Evolutionary conservation across 2,797 vertebrate species (phyloP).

Genomic region (Vespertilio murinus): DNA sequence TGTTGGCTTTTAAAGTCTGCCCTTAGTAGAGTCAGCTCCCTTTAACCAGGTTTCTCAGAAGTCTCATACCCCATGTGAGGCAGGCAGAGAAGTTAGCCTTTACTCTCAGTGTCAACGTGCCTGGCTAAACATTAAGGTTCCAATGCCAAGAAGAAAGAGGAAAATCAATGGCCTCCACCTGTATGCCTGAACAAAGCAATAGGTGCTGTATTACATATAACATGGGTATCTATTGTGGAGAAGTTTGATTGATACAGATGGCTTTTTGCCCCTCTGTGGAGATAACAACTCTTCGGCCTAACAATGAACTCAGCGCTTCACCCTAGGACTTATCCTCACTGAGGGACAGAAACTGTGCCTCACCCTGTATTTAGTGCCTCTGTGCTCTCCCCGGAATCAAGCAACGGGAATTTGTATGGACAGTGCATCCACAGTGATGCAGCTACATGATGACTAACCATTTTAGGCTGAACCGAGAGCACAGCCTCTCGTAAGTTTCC

Average conservation of each 20-base stretch:
- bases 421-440: neutral
- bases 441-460: constrained; percentile 56
- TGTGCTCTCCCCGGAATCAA: neutral
- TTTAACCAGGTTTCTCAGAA: constrained; percentile 5
- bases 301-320: neutral
- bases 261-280: neutral
- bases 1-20: neutral
- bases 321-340: neutral
- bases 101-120: neutral
- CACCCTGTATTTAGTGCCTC: neutral
- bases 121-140: constrained; percentile 11
- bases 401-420: constrained; percentile 31
- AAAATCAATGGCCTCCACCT: neutral
- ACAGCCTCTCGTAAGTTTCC: constrained; percentile 80
- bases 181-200: neutral
- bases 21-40: neutral
- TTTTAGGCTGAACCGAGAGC: constrained; percentile 70
- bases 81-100: neutral
- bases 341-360: neutral
- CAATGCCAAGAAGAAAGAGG: neutral
- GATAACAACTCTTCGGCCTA: neutral
- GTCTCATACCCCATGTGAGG: neutral
- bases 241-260: neutral
- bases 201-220: neutral
- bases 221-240: neutral